Base-by-base conservation (phyloP, 2,888 invertebrate species). In the Ommatoiulus sabulosus region DNA sequence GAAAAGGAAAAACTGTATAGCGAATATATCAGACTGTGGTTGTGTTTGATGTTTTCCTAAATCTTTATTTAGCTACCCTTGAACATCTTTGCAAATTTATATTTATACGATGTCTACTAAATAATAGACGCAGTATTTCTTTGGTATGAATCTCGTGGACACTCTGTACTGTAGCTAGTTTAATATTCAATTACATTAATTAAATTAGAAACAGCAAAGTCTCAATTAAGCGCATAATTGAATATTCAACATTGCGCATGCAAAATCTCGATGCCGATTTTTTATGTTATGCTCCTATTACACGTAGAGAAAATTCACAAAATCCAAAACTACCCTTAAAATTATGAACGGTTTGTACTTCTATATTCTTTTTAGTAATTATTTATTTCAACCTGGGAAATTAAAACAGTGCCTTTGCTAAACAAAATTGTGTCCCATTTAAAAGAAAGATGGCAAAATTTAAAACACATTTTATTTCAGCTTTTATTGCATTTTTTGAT, bases 41-140 rank as follows among this genome's bases (percentile, higher is more conserved):
- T 57, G 57, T 57, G 57, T 57, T 57, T n/a, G 57, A 57, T 57
- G 57, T 57, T 57, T 57, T 57, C n/a, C 57, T 57, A 57, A 57
- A 17, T 57, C 57, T 3, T 57, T 57, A 57, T 57, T 57, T 57
- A 57, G 57, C n/a, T n/a, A 57, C 57, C 57, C 57, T 57, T n/a
- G 57, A 35, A 12, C 57, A 57, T 57, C n/a, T 57, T 57, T n/a
- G 5, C 57, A 57, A 17, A 57, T 57, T 57, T 57, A 57, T 57
- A n/a, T 57, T 57, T n/a, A 57, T n/a, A 57, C n/a, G 17, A 57
- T n/a, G 57, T n/a, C 57, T 7, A n/a, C n/a, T 17, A n/a, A 57
- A 3, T 57, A n/a, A 57, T 57, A n/a, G 57, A n/a, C 57, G 57
- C 57, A 57, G n/a, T 3, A 17, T 57, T 17, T n/a, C 7, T n/a